phyloP scores from a whole-genome alignment of 2,113 vertebrate genomes.

The Aldabrachelys gigantea region DNA sequence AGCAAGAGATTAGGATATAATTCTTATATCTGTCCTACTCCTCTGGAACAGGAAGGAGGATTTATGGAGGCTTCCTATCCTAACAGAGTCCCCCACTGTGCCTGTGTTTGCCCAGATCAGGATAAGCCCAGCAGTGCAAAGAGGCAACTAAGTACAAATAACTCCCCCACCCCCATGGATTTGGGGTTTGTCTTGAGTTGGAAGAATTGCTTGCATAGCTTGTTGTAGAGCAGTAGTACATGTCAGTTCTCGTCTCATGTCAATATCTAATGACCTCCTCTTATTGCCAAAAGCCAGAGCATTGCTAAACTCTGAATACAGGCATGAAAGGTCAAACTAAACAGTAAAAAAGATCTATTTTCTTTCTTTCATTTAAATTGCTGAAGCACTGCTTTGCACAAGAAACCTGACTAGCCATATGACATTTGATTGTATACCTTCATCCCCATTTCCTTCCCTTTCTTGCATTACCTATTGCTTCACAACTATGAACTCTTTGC shows the following conservation, averaged over 20 bases:
- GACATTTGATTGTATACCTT: not conserved
- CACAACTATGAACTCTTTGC: not conserved
- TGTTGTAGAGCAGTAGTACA: not conserved
- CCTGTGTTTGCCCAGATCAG: not conserved
- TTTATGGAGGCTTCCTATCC: not conserved
- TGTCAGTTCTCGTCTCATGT: not conserved
- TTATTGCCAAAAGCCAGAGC: not conserved
- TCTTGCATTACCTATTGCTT: not conserved
- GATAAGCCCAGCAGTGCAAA: not conserved
- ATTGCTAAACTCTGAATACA: not conserved
- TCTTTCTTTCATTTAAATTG: not conserved
- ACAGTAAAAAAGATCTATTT: fast-evolving
- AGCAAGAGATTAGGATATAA: not conserved
- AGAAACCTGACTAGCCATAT: not conserved
- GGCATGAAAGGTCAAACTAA: not conserved
- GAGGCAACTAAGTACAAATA: not conserved
- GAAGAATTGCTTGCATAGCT: not conserved
- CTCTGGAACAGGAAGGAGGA: not conserved
- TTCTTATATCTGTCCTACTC: not conserved
- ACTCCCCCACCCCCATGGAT: not conserved
- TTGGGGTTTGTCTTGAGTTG: not conserved
- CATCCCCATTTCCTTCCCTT: not conserved
- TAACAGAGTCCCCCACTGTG: not conserved
- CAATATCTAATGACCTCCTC: not conserved
- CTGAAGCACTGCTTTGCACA: not conserved